phyloP scores from a whole-genome alignment of 2,888 invertebrate genomes.

The Dioctria rufipes region DNA sequence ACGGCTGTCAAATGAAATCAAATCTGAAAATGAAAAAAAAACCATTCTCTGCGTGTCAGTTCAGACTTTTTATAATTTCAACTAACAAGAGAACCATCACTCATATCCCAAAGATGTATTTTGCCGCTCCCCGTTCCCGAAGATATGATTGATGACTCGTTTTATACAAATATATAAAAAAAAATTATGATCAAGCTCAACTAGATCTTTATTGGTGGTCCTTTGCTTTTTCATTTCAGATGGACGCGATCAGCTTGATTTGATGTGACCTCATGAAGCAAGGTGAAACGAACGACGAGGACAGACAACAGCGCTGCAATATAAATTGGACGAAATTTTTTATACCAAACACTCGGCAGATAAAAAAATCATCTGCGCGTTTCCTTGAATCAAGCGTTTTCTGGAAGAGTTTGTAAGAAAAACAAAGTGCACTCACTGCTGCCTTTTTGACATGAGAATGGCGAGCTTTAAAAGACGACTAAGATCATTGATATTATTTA shows the following conservation, averaged over 20 bases:
- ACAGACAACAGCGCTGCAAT: conserved; percentile 20
- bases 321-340: conserved; percentile 29
- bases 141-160: conserved; percentile 29
- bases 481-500: conserved; percentile 35
- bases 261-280: conserved; percentile 52
- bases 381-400: neutral
- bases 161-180: neutral
- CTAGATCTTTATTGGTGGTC: conserved; percentile 20
- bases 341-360: neutral
- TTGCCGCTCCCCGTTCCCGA: conserved; percentile 16
- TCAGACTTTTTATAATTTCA: conserved; percentile 1
- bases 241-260: conserved; percentile 52
- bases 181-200: neutral
- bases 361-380: neutral
- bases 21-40: neutral
- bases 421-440: conserved; percentile 8
- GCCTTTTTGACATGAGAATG: conserved; percentile 56
- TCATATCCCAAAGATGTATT: neutral
- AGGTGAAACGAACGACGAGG: conserved; percentile 32
- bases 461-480: conserved; percentile 52
- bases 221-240: conserved; percentile 54
- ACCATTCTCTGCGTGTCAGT: neutral
- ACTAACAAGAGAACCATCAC: neutral
- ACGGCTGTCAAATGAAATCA: conserved; percentile 48
- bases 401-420: conserved; percentile 1